Evolutionary conservation across 2,888 invertebrate genomes (phyloP), one percentile per base, ranked within the genome.

Genomic region (Scaptodrosophila latifasciaeformis): DNA sequence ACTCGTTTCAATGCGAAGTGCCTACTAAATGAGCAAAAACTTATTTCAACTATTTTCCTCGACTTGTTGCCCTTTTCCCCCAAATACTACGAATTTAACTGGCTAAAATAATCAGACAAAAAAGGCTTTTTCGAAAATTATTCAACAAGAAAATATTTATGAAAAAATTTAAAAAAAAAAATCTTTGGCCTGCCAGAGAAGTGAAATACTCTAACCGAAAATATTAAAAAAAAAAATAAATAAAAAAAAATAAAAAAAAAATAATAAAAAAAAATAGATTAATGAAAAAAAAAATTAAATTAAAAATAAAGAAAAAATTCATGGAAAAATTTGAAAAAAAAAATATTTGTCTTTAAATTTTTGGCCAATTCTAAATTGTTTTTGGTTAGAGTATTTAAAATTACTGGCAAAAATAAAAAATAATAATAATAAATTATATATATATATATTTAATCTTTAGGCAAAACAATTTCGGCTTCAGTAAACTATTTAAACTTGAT

Each of bases 1-100:
- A 34, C n/a, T 34, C 15, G 34, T 37, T 37, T 37, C 37, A 37
- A 17, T 15, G 37, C 18, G 18, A 37, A 37, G 37, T 37, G 37
- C 37, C 37, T 37, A 10, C 37, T 34, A 34, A 10, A 34, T 13
- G 12, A 34, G 2, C n/a, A 13, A 30, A 5, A 6, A 34, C 34
- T 34, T n/a, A 12, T 37, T 37, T 10, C 10, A 15, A n/a, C 1
- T 35, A 13, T 18, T 2, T 17, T 10, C 37, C 18, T 6, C 27
- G 27, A 5, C 27, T n/a, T n/a, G n/a, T n/a, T n/a, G n/a, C n/a
- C n/a, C n/a, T n/a, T n/a, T n/a, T n/a, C n/a, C n/a, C n/a, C n/a
- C n/a, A n/a, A n/a, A n/a, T n/a, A 6, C 27, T 27, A 27, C 27
- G 27, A 27, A 27, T 27, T 27, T 27, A 27, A 5, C 27, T 27